A percentile compares a stretch with the other conserved stretches of the same genome.
Conservation (phyloP, 2,888 invertebrate species). For the Parnassius mnemosyne region DNA sequence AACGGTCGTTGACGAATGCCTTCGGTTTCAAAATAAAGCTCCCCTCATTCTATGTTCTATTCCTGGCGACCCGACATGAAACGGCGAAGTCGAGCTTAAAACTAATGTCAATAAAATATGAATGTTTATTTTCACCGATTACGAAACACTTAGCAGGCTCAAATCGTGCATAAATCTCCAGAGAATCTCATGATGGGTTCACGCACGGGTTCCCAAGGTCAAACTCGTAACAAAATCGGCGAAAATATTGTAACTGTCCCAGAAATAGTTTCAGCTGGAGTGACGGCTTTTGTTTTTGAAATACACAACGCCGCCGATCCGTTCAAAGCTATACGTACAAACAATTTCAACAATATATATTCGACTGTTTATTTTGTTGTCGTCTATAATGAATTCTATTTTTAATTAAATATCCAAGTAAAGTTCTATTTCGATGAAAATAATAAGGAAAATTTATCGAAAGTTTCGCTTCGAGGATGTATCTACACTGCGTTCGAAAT, state of each 20-base stretch:
- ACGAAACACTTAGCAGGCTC: conserved; percentile 65
- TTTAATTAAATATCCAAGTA: not conserved
- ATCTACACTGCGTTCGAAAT: conserved; percentile 6
- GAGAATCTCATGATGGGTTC: conserved; percentile 62
- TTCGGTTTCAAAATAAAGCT: conserved; percentile 66
- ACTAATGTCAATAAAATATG: conserved; percentile 75
- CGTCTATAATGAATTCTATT: conserved; percentile 37
- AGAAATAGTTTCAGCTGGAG: conserved; percentile 51
- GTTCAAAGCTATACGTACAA: conserved; percentile 42
- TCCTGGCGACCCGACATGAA: conserved; percentile 52
- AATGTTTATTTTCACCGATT: conserved; percentile 76
- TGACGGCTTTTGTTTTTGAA: conserved; percentile 47
- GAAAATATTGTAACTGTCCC: conserved; percentile 61
- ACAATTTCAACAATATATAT: conserved; percentile 39
- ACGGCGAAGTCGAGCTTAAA: conserved; percentile 52
- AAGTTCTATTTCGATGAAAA: not conserved
- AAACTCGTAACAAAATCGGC: conserved; percentile 50
- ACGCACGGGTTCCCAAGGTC: conserved; percentile 63
- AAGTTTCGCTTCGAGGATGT: not conserved
- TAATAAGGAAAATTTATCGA: not conserved
- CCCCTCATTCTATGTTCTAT: conserved; percentile 66
- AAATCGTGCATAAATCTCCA: conserved; percentile 62
- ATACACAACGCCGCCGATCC: conserved; percentile 44
- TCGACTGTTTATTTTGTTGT: conserved; percentile 36
- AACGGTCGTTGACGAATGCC: conserved; percentile 44